These are phyloP conservation scores for Cephus spinipes DNA, from an alignment of 2,888 invertebrate species.

Conservation along the genomic window DNA sequence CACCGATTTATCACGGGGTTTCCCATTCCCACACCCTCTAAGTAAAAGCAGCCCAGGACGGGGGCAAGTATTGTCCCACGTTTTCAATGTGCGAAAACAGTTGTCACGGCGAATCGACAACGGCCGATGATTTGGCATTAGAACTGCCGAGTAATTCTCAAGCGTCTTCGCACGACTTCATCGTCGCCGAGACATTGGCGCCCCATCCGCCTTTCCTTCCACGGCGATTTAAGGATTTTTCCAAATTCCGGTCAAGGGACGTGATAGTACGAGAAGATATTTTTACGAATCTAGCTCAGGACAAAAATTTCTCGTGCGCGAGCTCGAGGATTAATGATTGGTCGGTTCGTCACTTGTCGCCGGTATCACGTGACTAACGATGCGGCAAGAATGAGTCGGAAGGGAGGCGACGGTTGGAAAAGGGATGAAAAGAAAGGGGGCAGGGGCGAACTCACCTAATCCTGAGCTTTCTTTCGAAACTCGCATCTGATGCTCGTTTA, in stretches of 20 bases:
- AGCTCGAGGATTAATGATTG: constrained; percentile 50
- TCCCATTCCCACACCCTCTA: constrained; percentile 15
- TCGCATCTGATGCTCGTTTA: constrained; percentile 25
- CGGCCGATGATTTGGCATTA: constrained; percentile 5
- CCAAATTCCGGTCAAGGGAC: no score
- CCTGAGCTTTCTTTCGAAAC: constrained; percentile 7
- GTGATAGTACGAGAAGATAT: constrained; percentile 13
- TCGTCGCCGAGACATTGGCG: no score
- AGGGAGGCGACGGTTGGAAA: constrained; percentile 16
- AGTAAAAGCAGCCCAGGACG: neutral
- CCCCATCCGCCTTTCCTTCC: no score
- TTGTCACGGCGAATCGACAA: constrained; percentile 1
- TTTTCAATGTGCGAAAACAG: neutral
- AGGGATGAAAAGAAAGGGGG: neutral
- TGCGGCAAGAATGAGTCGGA: constrained; percentile 37
- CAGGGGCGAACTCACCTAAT: neutral
- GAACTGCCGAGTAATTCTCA: constrained; percentile 15
- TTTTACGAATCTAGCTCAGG: constrained; percentile 28
- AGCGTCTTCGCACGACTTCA: neutral
- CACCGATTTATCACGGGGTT: constrained; percentile 39
- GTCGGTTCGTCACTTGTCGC: constrained; percentile 50
- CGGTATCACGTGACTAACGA: constrained; percentile 51
- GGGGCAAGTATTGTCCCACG: constrained; percentile 26
- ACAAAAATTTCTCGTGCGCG: constrained; percentile 39
- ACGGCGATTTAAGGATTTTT: no score